Base-by-base conservation (phyloP, 2,113 vertebrate genomes). In the Bos indicus region DNA sequence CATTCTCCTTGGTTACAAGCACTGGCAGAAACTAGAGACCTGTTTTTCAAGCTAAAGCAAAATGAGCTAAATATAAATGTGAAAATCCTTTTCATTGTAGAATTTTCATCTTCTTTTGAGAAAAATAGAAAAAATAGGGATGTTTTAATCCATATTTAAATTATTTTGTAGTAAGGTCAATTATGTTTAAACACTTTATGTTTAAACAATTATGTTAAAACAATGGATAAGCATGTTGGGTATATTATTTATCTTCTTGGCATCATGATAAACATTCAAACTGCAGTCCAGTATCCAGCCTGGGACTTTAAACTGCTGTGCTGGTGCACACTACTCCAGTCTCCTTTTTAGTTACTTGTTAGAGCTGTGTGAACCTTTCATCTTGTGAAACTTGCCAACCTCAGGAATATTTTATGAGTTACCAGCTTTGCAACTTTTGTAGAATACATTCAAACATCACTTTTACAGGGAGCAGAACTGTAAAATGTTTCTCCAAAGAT, bases 341-440 rank as follows among this genome's bases (percentile, higher is more conserved):
- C 62, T 95, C 67, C 87, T 92, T 97, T 97, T 94, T 26, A 93
- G 95, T 74, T 93, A 36, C 97, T 96, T 95, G 97, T 97, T 90
- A 97, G 84, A 95, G 26, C 77, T 77, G 48, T 92, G 57, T 83
- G 96, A 93, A 90, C 93, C 92, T 98, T 97, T 98, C 94, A 94
- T 98, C 98, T 96, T 90, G 60, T 59, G 62, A 96, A 97, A 96
- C 95, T 97, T 97, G 97, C 96, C 97, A 98, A 96, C 95, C 95
- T 97, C 80, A 97, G 97, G 96, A 98, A 98, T 98, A 98, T 97
- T 98, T 98, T 92, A 98, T 98, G 95, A 98, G 94, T 95, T 96
- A 90, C 88, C 28, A 95, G 94, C 97, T 95, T 96, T 90, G 94
- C 94, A 95, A 97, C 90, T 98, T 97, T 95, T 92, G 62, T 94